Percentiles rank a stretch among this genome's conserved stretches.
phyloP scores from a whole-genome alignment of 1,140 invertebrate genomes.

The Calephelis nemesis region DNA sequence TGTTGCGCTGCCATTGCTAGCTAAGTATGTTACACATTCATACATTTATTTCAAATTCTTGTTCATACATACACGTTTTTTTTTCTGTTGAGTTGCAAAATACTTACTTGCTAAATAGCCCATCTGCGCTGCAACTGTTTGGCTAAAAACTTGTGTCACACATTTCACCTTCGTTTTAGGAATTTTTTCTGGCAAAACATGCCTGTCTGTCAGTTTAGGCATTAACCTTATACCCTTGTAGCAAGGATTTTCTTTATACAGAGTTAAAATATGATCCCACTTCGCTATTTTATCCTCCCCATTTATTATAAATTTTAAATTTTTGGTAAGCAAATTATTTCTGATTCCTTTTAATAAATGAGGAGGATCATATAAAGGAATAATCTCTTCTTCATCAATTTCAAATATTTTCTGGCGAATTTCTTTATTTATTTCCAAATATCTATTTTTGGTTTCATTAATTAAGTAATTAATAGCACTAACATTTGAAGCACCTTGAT shows the following conservation, averaged over 20 bases:
- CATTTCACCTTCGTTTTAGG: slow-evolving; percentile 30
- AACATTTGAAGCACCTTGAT: neutral
- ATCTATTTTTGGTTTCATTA: slow-evolving; percentile 11
- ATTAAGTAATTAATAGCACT: neutral
- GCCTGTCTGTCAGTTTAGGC: slow-evolving; percentile 23
- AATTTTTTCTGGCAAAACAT: slow-evolving; percentile 23
- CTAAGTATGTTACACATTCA: no score
- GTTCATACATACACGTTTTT: no score
- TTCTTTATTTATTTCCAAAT: slow-evolving; percentile 18
- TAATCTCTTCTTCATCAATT: slow-evolving; percentile 24
- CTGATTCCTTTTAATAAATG: slow-evolving; percentile 33
- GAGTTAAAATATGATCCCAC: slow-evolving; percentile 27
- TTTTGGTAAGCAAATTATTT: slow-evolving; percentile 36
- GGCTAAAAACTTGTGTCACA: slow-evolving; percentile 28
- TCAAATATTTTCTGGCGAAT: slow-evolving; percentile 20
- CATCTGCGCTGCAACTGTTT: slow-evolving; percentile 26
- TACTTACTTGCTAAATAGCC: slow-evolving; percentile 32
- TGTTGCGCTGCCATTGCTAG: no score
- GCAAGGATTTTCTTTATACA: slow-evolving; percentile 25
- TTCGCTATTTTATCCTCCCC: slow-evolving; percentile 24
- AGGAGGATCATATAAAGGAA: slow-evolving; percentile 31
- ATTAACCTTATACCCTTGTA: slow-evolving; percentile 28
- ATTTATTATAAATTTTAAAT: slow-evolving; percentile 31
- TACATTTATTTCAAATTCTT: no score
- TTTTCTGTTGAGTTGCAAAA: neutral